Evolutionary conservation across 2,797 vertebrate species (phyloP).

Genomic region (Sebastes matsubarae): DNA sequence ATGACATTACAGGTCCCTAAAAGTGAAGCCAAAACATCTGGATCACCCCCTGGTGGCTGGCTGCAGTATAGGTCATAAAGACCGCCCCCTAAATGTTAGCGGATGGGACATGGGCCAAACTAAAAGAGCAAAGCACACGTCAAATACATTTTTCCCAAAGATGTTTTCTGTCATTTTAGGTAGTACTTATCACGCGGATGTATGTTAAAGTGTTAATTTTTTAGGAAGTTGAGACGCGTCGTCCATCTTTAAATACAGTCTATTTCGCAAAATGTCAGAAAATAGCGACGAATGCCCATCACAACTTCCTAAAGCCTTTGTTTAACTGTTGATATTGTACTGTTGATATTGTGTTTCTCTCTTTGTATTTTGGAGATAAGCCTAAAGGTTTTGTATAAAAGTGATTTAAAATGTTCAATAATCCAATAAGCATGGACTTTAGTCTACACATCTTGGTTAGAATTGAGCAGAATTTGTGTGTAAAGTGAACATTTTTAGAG

Average conservation of each 20-base stretch:
- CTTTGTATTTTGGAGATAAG: neutral
- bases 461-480: neutral
- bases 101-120: no score
- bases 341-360: neutral
- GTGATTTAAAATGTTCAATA: neutral
- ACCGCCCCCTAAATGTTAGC: no score
- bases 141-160: no score
- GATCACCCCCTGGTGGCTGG: no score
- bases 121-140: rapidly evolving
- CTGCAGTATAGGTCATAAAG: no score
- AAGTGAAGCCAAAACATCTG: no score
- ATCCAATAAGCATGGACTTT: neutral
- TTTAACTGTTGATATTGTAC: neutral
- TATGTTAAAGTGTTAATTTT: no score
- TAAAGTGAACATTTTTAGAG: neutral
- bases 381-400: neutral
- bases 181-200: no score
- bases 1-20: no score
- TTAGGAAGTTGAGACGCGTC: no score
- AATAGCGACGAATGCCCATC: neutral
- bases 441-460: neutral
- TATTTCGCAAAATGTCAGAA: neutral
- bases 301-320: neutral
- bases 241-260: no score
- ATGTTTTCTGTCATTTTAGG: no score